A percentile compares a stretch with the other conserved stretches of the same genome.
phyloP scores from a whole-genome alignment of 2,797 vertebrate genomes.

The Pseudotriccus pelzelni region DNA sequence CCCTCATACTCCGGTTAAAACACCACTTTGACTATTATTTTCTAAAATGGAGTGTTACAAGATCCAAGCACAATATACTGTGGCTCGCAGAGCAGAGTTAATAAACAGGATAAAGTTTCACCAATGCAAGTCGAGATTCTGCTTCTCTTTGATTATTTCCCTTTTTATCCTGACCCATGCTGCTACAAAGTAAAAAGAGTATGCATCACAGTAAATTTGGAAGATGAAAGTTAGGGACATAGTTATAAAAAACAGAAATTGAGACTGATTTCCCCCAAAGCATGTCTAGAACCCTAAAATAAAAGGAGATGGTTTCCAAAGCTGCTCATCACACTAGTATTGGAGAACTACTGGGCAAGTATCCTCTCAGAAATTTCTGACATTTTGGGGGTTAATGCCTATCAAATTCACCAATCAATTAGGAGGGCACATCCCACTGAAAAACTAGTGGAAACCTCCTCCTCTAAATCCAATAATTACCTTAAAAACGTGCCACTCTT shows the following conservation, averaged over 20 bases:
- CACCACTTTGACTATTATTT: constrained; percentile 58
- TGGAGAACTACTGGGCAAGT: neutral
- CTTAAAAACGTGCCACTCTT: neutral
- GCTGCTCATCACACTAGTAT: neutral
- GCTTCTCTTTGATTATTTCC: constrained; percentile 50
- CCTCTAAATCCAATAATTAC: neutral
- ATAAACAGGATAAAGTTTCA: constrained; percentile 68
- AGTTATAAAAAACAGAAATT: constrained; percentile 10
- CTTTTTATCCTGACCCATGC: constrained; percentile 13
- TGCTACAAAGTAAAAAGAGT: neutral
- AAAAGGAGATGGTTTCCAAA: neutral
- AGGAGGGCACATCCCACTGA: neutral
- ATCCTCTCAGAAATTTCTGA: neutral
- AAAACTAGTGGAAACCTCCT: neutral
- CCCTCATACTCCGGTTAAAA: constrained; percentile 46
- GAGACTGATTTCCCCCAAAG: neutral
- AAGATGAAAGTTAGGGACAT: constrained; percentile 13
- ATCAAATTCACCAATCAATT: neutral
- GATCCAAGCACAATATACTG: constrained; percentile 67
- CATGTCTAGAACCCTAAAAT: neutral
- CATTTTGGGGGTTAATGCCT: neutral
- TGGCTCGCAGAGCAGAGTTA: constrained; percentile 17
- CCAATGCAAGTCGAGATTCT: constrained; percentile 40
- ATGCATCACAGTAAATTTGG: neutral
- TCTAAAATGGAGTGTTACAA: constrained; percentile 64